Evolutionary conservation across 2,888 invertebrate genomes (phyloP), one percentile per base, ranked within the genome.

Genomic region (Ashinkailepas kermadecensis): DNA sequence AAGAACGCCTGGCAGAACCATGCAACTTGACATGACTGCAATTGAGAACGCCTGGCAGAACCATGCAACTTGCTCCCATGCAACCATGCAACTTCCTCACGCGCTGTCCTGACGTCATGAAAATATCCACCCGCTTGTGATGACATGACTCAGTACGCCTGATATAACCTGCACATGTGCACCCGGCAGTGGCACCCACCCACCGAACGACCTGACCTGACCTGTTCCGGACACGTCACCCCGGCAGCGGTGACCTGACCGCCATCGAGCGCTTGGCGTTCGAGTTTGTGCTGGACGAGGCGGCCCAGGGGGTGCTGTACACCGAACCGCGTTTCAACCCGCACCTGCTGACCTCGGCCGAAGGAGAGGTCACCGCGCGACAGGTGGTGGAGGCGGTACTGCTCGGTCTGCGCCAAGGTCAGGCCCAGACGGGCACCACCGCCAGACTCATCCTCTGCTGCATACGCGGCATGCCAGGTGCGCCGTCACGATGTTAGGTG

Each of bases 251-350:
- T 23, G 89, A 90, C 85, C 83, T 87, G 70, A 86, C 86, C 23
- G 90, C 89, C 0, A 86, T 90, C 9, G 88, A 89, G 83, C 86
- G 90, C 39, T 86, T 90, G n/a, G 89, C 90, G 0, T 89, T 89
- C 82, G 91, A 91, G 85, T 87, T 90, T 83, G 89, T 89, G 82
- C 90, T 90, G 85, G 90, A 90, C 85, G 87, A 88, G 83, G 87
- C 88, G 7, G 85, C 85, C 21, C 86, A 89, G 81, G 88, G 88
- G 12, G 88, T 90, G 3, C 84, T 87, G 62, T 91, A 91, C 85
- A 88, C 89, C 80, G 91, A 91, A 86, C 89, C 88, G 0, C 86
- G 90, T 8, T 89, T 88, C 84, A 86, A 86, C 80, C 90, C 90
- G 0, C 89, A 90, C 82, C 85, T 88, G 9, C 84, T 89, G 13